phyloP scores from a whole-genome alignment of 2,797 vertebrate genomes.

The Malacoctenus gilli region DNA sequence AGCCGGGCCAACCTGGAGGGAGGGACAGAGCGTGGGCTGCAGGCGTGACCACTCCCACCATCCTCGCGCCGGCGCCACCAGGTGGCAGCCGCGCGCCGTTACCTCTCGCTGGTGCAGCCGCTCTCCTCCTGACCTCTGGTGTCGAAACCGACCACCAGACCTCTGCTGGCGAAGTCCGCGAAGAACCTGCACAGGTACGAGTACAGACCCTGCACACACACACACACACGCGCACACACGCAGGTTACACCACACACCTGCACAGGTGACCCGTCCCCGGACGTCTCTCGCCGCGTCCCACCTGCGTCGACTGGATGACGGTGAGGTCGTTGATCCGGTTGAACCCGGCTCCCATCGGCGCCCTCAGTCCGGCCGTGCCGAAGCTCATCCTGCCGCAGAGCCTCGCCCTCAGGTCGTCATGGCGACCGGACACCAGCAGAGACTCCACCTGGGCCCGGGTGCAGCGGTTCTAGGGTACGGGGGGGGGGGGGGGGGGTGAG shows the following conservation, averaged over 20 bases:
- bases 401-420: slow-evolving; percentile 84
- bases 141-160: slow-evolving; percentile 93
- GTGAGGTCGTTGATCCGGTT: slow-evolving; percentile 95
- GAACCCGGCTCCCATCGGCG: slow-evolving; percentile 93
- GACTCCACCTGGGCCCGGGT: slow-evolving; percentile 88
- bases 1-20: slow-evolving; percentile 88
- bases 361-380: slow-evolving; percentile 92
- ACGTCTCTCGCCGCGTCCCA: not conserved
- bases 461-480: slow-evolving; percentile 81
- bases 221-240: too few relatives aligned
- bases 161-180: slow-evolving; percentile 86
- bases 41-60: too few relatives aligned
- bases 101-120: slow-evolving; percentile 94
- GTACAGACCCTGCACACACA: slow-evolving; percentile 87
- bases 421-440: slow-evolving; percentile 78
- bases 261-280: too few relatives aligned
- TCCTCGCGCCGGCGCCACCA: too few relatives aligned
- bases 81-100: too few relatives aligned
- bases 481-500: too few relatives aligned
- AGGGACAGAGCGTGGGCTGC: too few relatives aligned
- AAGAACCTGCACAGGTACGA: slow-evolving; percentile 87
- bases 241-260: too few relatives aligned
- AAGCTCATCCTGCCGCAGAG: slow-evolving; percentile 89
- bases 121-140: slow-evolving; percentile 90
- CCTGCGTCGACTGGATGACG: slow-evolving; percentile 94